Percentiles rank a stretch among this genome's conserved stretches.
phyloP scores from a whole-genome alignment of 2,888 invertebrate species.

The Megalurothrips usitatus region DNA sequence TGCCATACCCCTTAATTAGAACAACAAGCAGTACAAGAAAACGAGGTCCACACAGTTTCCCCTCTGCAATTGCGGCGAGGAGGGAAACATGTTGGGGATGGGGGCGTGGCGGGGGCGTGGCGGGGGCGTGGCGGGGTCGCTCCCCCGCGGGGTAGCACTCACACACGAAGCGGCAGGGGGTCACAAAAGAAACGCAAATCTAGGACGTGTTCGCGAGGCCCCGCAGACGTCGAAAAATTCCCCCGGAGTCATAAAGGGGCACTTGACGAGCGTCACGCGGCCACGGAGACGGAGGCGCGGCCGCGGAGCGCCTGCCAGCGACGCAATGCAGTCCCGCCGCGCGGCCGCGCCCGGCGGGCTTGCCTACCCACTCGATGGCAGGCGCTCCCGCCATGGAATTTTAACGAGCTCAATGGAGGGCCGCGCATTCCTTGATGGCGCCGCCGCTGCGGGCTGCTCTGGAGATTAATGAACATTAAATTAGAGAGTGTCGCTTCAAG shows the following conservation, averaged over 20 bases:
- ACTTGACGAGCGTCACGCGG: no score
- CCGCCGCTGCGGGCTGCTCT: no score
- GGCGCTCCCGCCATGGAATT: background rate
- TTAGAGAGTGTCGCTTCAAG: no score
- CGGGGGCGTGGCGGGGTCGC: background rate
- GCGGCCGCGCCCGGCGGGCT: background rate
- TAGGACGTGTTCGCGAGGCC: no score
- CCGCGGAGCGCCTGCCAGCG: background rate
- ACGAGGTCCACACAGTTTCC: constrained; percentile 13
- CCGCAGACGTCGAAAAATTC: no score
- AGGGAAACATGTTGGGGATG: background rate
- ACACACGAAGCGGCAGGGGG: no score
- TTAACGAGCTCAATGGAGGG: background rate
- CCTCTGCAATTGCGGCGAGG: background rate
- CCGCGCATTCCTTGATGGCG: background rate
- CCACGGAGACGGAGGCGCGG: no score
- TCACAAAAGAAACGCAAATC: no score
- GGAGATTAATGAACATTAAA: no score
- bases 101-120: background rate
- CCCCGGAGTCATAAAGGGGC: no score
- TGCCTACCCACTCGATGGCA: background rate
- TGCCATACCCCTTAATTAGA: constrained; percentile 18
- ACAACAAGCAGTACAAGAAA: constrained; percentile 22
- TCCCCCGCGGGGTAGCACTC: no score
- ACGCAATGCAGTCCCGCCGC: background rate